Evolutionary conservation across 2,888 invertebrate species (phyloP), one percentile per base, ranked within the genome.

Genomic region (Hirudinaria manillensis): DNA sequence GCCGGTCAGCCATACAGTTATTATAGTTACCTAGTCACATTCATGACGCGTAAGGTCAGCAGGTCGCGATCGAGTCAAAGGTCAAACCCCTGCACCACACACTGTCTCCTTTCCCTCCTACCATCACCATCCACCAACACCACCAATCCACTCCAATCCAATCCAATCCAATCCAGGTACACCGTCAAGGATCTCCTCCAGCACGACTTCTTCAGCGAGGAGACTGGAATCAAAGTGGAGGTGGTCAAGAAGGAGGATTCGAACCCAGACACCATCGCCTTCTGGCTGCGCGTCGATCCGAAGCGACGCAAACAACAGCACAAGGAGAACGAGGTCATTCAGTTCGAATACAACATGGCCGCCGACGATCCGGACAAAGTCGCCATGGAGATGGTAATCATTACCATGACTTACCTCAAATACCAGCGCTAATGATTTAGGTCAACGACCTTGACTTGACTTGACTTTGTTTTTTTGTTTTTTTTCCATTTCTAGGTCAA

Each of bases 251-350:
- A 88, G 78, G 89, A 90, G 76, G 84, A 83, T 45, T 72, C 77
- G 53, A 79, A 75, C 68, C 56, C 36, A 19, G 76, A 74, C 70
- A 36, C 77, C 71, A 79, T 80, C 34, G 92, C 94, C 86, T 93
- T 98, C 86, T 89, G 95, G 61, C 88, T 99, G 70, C 90, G 97
- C 79, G 93, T 99, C 77, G 98, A 99, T 87, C 94, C 96, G 36
- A 97, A 97, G 86, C 98, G 98, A 85, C 89, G 97, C 78, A 93
- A 93, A 65, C 94, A 94, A 84, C 94, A 96, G 80, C 96, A 98
- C 86, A 95, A 96, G 83, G 97, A 98, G 86, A 98, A 99, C 87
- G 98, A 99, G 86, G 98, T 98, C 19, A 96, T 99, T 80, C 97
- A 98, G 87, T 99, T 99, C 87, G 95, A 96, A 81, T 99, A 95